Evolutionary conservation across 64 coral and sea anemone genomes (phyloP), one percentile per base, ranked within the genome.

Genomic region (Montipora capricornis): DNA sequence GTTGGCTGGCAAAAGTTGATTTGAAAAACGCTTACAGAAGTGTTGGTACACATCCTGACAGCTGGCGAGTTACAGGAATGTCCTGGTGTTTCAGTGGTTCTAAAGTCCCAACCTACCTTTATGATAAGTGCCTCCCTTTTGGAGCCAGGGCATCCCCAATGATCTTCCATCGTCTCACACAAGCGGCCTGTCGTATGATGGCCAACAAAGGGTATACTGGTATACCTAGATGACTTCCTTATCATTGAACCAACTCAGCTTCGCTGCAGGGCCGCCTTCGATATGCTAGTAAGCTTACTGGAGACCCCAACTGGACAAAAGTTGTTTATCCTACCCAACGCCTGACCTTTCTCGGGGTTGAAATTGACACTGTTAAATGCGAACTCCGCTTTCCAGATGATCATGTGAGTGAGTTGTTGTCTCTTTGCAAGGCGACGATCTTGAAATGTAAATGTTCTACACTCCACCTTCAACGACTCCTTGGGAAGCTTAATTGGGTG

Each of bases 81-180:
- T 78, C 76, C 62, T 93, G 91, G 91, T 26, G 55, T 47, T 92
- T 92, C 76, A 76, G 47, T 20, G 92, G 84, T 26, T 49, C 80
- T 19, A 80, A 49, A 68, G 19, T 37, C 15, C 49, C 44, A 45
- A 93, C 82, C n/a, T 88, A 88, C 80, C 79, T 93, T 49, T 79
- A 80, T 81, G 91, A 93, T 81, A 93, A 82, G 46, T 29, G 75
- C 13, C 75, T 93, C 37, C 84, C 92, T 5, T 93, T 93, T 88
- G 92, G 92, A 49, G 92, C 92, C 60, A 88, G 78, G 69, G 58
- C 50, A 29, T 52, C 37, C 6, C 92, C 92, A 48, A 67, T 55
- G 22, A 88, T 93, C 52, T 93, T 93, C 49, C 83, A 93, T 55
- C 52, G 92, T 47, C 37, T 93, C 37, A 93, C 92, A 80, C 92